A percentile compares a stretch with the other conserved stretches of the same genome.
Conservation (phyloP, 2,888 invertebrate genomes). For the Coenonympha glycerion region DNA sequence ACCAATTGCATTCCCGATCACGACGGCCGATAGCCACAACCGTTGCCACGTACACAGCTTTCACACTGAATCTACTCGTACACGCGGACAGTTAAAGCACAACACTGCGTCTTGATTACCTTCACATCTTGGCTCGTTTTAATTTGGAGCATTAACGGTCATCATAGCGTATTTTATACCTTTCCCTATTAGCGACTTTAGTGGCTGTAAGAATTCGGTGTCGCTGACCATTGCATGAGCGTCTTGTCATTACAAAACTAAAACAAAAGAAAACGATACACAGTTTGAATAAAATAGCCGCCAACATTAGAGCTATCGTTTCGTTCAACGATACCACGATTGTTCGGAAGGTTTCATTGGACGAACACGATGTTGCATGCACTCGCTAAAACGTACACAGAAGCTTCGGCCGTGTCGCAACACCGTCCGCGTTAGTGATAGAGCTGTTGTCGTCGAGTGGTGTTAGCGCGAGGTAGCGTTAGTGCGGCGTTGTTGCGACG, state of each 20-base stretch:
- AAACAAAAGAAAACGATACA: conserved; percentile 43
- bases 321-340: conserved; percentile 41
- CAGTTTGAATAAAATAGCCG: conserved; percentile 40
- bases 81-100: conserved; percentile 70
- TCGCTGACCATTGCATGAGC: conserved; percentile 70
- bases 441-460: conserved; percentile 14
- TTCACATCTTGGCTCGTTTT: conserved; percentile 60
- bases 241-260: conserved; percentile 48
- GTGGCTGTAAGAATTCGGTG: conserved; percentile 61
- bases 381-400: conserved; percentile 49
- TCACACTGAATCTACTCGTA: conserved; percentile 69
- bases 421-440: conserved; percentile 18
- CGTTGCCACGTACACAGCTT: conserved; percentile 65
- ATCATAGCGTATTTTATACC: conserved; percentile 76
- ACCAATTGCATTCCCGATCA: conserved; percentile 76
- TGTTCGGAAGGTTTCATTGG: conserved; percentile 35
- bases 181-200: conserved; percentile 72
- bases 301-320: conserved; percentile 39
- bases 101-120: conserved; percentile 52
- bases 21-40: conserved; percentile 55
- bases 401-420: conserved; percentile 23
- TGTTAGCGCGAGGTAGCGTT: conserved; percentile 21
- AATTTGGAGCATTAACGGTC: conserved; percentile 62
- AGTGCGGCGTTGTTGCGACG: conserved; percentile 39
- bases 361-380: conserved; percentile 58